Base-by-base conservation (phyloP, 2,797 vertebrate genomes). In the Australoheros facetus region DNA sequence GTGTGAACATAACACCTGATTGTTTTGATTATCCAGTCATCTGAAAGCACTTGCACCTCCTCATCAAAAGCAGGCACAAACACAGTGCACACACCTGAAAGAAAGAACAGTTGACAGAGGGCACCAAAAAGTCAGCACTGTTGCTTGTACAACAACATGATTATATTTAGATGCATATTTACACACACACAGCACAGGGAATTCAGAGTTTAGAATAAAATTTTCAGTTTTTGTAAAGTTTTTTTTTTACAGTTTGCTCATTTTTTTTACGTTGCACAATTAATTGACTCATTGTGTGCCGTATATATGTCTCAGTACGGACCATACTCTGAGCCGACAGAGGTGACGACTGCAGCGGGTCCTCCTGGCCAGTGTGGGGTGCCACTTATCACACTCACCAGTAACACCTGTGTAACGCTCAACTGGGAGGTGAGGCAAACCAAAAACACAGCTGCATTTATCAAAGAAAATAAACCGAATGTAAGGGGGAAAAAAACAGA, bases 341-440 rank as follows among this genome's bases (percentile, higher is more conserved):
- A 96, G 82, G 95, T 98, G 82, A 98, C 97, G 59, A 99, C 97
- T 5, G 97, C 97, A 80, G 96, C 97, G 0, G 98, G 98, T 62
- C 97, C 98, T 12, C 98, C 98, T 0, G 96, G 96, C 69, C 97
- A 97, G 86, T 99, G 98, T 85, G 96, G 85, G 93, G 94, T 96
- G 23, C 98, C 98, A 28, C 91, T 93, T 81, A 85, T 99, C 85
- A 95, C 95, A 75, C 95, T 97, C 32, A 96, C 94, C 2, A 97
- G 95, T 0, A 95, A 97, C 86, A 96, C 96, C 59, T 94, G 94
- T 83, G 92, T 97, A 82, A 94, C 96, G 17, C 95, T 98, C 77
- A 96, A 94, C 90, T 99, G 98, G 98, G 97, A 98, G 98, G 98
- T 99, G 92, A 96, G 97, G 86, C 32, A 12, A 69, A 56, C 4